phyloP scores from a whole-genome alignment of 2,113 vertebrate genomes.

The Cercocebus atys region DNA sequence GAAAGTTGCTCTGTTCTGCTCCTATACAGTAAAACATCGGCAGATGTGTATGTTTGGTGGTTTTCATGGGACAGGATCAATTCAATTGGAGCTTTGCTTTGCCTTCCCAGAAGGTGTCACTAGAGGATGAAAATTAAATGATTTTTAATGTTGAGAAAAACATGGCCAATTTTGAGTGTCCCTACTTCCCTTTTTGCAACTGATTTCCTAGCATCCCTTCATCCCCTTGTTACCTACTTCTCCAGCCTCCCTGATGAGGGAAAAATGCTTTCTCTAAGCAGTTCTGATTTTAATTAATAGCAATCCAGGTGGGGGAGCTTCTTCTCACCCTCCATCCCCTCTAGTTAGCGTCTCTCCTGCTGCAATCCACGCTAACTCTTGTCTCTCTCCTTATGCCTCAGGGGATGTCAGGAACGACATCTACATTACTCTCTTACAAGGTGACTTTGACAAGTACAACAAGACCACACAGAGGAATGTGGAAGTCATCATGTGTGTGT shows the following conservation, averaged over 20 bases:
- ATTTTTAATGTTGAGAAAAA: neutral
- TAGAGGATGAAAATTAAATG: slow-evolving; percentile 79
- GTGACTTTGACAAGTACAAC: slow-evolving; percentile 98
- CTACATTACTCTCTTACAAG: slow-evolving; percentile 93
- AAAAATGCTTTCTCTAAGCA: neutral
- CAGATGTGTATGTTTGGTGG: neutral
- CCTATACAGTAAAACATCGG: neutral
- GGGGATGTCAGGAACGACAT: slow-evolving; percentile 98
- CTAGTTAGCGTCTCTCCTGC: neutral
- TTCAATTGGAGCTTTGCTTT: neutral
- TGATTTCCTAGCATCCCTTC: neutral
- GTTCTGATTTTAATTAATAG: neutral
- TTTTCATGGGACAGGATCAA: neutral
- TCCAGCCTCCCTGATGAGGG: neutral
- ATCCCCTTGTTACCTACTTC: neutral
- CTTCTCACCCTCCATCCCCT: neutral
- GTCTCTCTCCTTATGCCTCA: slow-evolving; percentile 64
- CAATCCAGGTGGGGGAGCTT: neutral
- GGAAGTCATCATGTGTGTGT: slow-evolving; percentile 98
- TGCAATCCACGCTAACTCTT: neutral
- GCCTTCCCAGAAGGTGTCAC: slow-evolving; percentile 85
- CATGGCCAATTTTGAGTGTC: neutral
- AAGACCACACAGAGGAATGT: slow-evolving; percentile 98
- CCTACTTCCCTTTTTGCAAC: neutral
- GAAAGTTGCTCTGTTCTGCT: neutral